phyloP scores from a whole-genome alignment of 2,797 vertebrate genomes.

The Telmatherina bonti region DNA sequence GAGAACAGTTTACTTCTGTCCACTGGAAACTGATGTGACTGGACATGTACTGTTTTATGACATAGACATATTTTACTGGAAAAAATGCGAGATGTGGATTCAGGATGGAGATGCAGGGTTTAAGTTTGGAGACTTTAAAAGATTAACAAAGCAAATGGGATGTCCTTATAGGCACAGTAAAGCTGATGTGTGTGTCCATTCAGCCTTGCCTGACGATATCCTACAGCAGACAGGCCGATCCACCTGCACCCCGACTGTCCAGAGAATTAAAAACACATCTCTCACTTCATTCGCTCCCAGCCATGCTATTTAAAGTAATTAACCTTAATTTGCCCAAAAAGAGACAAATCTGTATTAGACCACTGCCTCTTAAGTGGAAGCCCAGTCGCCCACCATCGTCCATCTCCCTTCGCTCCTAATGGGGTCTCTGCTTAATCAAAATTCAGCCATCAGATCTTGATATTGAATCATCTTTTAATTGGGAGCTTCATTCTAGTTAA shows the following conservation, averaged over 20 bases:
- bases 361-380: constrained; percentile 93
- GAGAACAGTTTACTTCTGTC: too few relatives aligned
- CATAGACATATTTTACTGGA: too few relatives aligned
- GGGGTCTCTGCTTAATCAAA: constrained; percentile 99
- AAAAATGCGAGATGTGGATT: too few relatives aligned
- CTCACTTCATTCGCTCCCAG: constrained; percentile 87
- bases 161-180: constrained; percentile 12
- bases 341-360: constrained; percentile 94
- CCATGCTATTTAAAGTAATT: constrained; percentile 99
- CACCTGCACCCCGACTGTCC: constrained; percentile 85
- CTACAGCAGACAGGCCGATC: constrained; percentile 68
- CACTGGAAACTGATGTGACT: too few relatives aligned
- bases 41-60: too few relatives aligned
- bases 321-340: constrained; percentile 96
- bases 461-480: constrained; percentile 99
- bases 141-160: constrained; percentile 7
- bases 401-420: constrained; percentile 95
- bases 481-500: constrained; percentile 99
- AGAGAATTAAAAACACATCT: constrained; percentile 89
- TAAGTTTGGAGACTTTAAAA: constrained; percentile 2
- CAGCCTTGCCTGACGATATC: constrained; percentile 68
- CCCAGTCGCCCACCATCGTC: constrained; percentile 86
- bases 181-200: constrained; percentile 31
- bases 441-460: constrained; percentile 99
- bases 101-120: too few relatives aligned